Percentiles rank a stretch among this genome's conserved stretches.
These are phyloP conservation scores for Cricetomys ansorgei DNA, from an alignment of 2,113 vertebrate genomes.

Conservation along the genomic window DNA sequence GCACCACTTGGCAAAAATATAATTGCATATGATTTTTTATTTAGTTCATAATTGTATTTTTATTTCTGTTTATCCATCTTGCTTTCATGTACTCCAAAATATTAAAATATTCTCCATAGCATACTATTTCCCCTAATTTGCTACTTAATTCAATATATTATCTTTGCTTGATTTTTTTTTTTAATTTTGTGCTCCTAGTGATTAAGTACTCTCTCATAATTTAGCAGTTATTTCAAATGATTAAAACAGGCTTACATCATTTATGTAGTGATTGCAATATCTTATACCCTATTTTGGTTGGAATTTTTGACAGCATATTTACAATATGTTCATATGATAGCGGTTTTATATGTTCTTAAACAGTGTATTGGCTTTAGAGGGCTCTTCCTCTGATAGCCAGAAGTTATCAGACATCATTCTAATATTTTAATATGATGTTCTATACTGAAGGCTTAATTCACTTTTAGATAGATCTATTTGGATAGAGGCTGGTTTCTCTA, in stretches of 20 bases:
- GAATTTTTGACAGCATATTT: neutral
- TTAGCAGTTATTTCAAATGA: slow-evolving; percentile 13
- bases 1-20: neutral
- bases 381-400: neutral
- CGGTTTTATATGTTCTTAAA: neutral
- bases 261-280: neutral
- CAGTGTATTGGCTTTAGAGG: neutral
- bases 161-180: slow-evolving; percentile 33
- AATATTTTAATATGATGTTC: neutral
- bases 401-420: neutral
- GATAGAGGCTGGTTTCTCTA: neutral
- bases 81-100: neutral
- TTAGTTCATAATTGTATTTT: slow-evolving; percentile 2
- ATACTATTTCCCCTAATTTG: neutral
- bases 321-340: neutral
- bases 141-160: slow-evolving; percentile 4
- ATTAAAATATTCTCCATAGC: neutral
- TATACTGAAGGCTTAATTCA: neutral
- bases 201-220: neutral
- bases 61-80: neutral
- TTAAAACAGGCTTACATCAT: neutral
- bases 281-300: neutral
- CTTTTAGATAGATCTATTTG: neutral
- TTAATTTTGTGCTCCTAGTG: neutral
- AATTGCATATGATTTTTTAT: neutral